phyloP scores from a whole-genome alignment of 1,140 invertebrate genomes.

The Bactericera cockerelli region DNA sequence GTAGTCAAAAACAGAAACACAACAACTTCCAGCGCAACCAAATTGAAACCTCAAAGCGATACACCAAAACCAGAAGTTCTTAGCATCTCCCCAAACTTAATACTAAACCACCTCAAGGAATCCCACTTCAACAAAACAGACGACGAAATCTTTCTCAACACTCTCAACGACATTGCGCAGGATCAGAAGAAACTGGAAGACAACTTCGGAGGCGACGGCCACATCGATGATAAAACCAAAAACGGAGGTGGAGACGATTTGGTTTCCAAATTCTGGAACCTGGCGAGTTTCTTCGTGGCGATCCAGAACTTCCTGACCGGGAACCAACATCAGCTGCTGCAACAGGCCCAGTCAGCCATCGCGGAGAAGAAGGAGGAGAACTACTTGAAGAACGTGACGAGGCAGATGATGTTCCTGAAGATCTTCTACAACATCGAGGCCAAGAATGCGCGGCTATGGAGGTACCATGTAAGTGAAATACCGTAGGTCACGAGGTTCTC shows the following conservation, averaged over 20 bases:
- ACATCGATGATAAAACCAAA: background rate
- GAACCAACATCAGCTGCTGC: background rate
- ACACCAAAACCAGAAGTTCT: too few relatives aligned
- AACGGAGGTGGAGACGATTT: background rate
- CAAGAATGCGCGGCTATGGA: background rate
- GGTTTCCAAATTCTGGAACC: background rate
- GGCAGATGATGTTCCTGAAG: background rate
- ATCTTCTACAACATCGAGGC: slow-evolving; percentile 1
- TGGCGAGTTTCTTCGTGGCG: background rate
- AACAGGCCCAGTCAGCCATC: background rate
- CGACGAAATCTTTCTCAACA: background rate
- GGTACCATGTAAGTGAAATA: background rate
- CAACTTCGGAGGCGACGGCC: background rate
- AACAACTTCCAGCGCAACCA: too few relatives aligned
- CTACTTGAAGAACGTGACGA: background rate
- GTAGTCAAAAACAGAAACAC: background rate
- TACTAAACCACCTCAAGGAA: background rate
- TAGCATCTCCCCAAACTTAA: background rate
- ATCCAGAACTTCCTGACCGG: background rate
- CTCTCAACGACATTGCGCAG: background rate
- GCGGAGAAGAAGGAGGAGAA: background rate
- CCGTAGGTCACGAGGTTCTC: too few relatives aligned
- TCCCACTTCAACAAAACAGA: background rate
- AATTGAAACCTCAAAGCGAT: background rate
- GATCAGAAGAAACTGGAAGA: background rate